phyloP scores from a whole-genome alignment of 23 tunicate species.

The Botrylloides violaceus region DNA sequence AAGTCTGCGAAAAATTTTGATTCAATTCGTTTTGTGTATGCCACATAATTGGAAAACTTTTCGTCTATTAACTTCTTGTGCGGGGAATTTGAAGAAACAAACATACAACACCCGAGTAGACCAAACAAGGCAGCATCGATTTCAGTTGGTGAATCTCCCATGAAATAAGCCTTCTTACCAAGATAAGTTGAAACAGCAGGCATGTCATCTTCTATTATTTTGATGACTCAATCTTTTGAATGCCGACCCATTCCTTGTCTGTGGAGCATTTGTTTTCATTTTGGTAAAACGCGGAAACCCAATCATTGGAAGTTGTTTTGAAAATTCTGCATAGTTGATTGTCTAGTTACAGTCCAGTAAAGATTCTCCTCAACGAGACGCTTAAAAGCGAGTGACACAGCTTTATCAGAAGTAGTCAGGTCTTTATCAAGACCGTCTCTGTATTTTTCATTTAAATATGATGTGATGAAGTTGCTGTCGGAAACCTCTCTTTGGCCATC shows the following conservation, averaged over 20 bases:
- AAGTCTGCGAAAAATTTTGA: slow-evolving; percentile 50
- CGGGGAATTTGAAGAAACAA: background rate
- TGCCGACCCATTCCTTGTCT: slow-evolving; percentile 48
- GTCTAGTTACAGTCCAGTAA: slow-evolving; percentile 39
- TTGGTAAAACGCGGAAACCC: slow-evolving; percentile 3
- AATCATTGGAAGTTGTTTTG: slow-evolving; percentile 8
- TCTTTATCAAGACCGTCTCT: slow-evolving; percentile 14
- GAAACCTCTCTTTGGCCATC: slow-evolving; percentile 33
- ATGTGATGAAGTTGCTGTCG: slow-evolving; percentile 31
- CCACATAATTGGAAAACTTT: slow-evolving; percentile 20
- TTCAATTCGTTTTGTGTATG: slow-evolving; percentile 34
- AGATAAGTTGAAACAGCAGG: slow-evolving; percentile 33
- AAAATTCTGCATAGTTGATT: slow-evolving; percentile 11
- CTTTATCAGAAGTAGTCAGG: slow-evolving; percentile 27
- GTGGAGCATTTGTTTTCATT: background rate
- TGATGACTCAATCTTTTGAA: slow-evolving; percentile 18
- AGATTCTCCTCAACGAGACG: slow-evolving; percentile 44
- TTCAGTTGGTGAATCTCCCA: slow-evolving; percentile 30
- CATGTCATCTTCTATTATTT: slow-evolving; percentile 31
- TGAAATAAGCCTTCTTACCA: slow-evolving; percentile 37
- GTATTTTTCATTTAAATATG: slow-evolving; percentile 29
- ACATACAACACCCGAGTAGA: slow-evolving; percentile 2
- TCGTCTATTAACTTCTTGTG: slow-evolving; percentile 25
- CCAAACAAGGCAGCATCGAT: slow-evolving; percentile 42
- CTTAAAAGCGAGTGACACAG: slow-evolving; percentile 33